phyloP scores from a whole-genome alignment of 2,113 vertebrate species.

The Plecotus auritus region DNA sequence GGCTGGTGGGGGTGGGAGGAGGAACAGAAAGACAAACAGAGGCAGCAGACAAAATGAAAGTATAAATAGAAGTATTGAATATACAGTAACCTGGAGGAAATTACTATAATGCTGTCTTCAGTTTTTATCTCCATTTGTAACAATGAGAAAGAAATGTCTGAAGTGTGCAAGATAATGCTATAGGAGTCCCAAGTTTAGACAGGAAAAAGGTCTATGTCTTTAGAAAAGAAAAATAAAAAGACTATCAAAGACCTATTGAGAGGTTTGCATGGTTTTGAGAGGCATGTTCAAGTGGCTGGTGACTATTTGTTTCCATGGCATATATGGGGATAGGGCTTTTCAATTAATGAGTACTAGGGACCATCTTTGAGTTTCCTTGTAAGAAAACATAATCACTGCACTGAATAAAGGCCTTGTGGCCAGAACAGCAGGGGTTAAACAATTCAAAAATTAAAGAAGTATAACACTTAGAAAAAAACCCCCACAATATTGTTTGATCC shows the following conservation, averaged over 20 bases:
- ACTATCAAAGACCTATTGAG: not conserved
- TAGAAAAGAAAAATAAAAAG: not conserved
- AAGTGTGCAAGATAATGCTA: not conserved
- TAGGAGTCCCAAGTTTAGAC: not conserved
- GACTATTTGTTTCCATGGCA: not conserved
- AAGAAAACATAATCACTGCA: not conserved
- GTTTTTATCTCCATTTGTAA: slow-evolving; percentile 39
- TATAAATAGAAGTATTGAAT: slow-evolving; percentile 42
- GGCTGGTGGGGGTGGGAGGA: not conserved
- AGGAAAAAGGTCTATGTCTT: not conserved
- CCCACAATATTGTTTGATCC: not conserved
- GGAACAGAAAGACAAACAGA: slow-evolving; percentile 14
- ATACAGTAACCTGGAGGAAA: slow-evolving; percentile 51
- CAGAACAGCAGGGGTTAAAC: not conserved
- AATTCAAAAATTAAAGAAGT: not conserved
- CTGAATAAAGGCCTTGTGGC: not conserved
- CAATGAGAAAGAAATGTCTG: slow-evolving; percentile 8
- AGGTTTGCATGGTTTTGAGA: not conserved
- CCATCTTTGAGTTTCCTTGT: not conserved
- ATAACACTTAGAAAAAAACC: not conserved
- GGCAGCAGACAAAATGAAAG: slow-evolving; percentile 28
- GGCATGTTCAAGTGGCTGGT: not conserved
- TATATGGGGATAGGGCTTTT: not conserved
- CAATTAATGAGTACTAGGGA: not conserved
- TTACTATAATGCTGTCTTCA: not conserved